Evolutionary conservation across 2,888 invertebrate genomes (phyloP).

Genomic region (Pyrochroa serraticornis): DNA sequence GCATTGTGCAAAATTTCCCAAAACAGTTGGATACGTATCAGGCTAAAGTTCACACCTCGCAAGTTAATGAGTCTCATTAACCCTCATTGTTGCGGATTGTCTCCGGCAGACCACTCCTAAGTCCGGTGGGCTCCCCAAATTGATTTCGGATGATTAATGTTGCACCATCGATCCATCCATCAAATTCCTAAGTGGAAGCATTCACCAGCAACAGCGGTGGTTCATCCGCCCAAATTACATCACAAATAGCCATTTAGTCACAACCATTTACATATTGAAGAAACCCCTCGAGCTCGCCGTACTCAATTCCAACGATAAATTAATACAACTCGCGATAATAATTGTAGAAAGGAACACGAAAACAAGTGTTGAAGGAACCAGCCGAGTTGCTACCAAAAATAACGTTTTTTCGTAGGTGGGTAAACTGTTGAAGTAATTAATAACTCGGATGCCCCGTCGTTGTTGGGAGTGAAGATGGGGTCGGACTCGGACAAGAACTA

Average conservation of each 20-base stretch:
- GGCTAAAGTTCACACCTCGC: constrained; percentile 45
- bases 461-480: constrained; percentile 7
- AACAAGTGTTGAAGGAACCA: too few species aligned
- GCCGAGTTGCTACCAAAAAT: too few species aligned
- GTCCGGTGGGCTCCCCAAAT: constrained; percentile 46
- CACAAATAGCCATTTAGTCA: background rate
- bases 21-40: constrained; percentile 24
- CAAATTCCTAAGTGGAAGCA: constrained; percentile 52
- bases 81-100: constrained; percentile 48
- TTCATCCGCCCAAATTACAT: constrained; percentile 9
- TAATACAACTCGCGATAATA: too few species aligned
- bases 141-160: constrained; percentile 56
- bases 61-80: constrained; percentile 51
- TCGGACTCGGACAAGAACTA: constrained; percentile 48
- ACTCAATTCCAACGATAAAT: background rate
- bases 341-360: too few species aligned
- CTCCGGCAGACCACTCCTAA: constrained; percentile 45
- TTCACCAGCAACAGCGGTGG: constrained; percentile 40
- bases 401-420: too few species aligned
- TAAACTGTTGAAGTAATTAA: background rate
- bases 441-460: background rate
- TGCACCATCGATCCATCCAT: constrained; percentile 51
- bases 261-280: background rate
- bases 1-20: constrained; percentile 5
- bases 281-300: background rate